Base-by-base conservation (phyloP, 2,888 invertebrate genomes). In the Scaptomyza caliginosa region DNA sequence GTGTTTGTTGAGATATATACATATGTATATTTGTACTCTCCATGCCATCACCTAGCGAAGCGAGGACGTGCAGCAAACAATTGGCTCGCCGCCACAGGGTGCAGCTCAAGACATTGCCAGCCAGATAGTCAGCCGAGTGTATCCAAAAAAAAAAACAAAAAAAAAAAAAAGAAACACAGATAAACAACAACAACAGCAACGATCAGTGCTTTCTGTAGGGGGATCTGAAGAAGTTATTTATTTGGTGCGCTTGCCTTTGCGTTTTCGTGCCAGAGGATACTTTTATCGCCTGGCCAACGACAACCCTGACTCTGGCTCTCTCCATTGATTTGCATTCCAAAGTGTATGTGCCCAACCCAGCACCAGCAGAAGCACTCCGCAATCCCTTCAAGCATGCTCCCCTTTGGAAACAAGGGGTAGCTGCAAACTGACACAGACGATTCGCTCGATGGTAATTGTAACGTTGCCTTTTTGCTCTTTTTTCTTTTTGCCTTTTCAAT, bases 321-420 rank as follows among this genome's bases (percentile, higher is more conserved):
- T 7, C 55, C 73, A 71, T 74, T 84, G 87, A 88, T 88, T 89
- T 88, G 89, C 88, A 89, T 89, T 89, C 88, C 88, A 81, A 82
- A 76, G 87, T 86, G 89, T 85, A 3, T 28, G 26, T 43, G 57
- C 67, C 65, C 74, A 72, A 45, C 84, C 82, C 84, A 80, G 51
- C 46, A 59, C 38, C 11, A 7, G 43, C 11, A 28, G 28, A 45
- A 28, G 43, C 43, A 28, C 45, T n/a, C 28, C 10, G 58, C 59
- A 58, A 59, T 58, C 59, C 58, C 75, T 65, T 57, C 63, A 56
- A 51, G 55, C 21, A 45, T 30, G 51, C 42, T 56, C 51, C 42
- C n/a, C 23, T 7, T 2, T 6, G 8, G 38, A 23, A n/a, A n/a
- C n/a, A 24, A 60, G 46, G 77, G 78, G 67, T 67, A 45, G 60